These are phyloP conservation scores for Pinctada fucata DNA, from an alignment of 2,888 invertebrate genomes.

Conservation along the genomic window DNA sequence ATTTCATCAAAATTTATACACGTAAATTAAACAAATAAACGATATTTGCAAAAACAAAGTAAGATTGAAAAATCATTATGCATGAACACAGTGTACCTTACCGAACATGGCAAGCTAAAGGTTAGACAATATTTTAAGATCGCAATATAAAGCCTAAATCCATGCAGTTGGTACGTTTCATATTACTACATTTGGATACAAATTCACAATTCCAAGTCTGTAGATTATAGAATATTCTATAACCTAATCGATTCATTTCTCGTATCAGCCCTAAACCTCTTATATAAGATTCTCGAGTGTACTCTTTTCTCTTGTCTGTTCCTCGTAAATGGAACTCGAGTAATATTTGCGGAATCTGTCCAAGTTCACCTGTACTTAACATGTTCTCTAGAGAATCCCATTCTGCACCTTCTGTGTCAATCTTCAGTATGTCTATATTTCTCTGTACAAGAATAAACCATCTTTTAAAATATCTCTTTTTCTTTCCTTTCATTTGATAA, in stretches of 20 bases:
- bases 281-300: background rate
- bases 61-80: no score
- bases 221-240: background rate
- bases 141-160: background rate
- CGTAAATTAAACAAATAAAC: no score
- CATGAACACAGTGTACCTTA: no score
- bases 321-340: background rate
- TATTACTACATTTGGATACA: background rate
- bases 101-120: no score
- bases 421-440: background rate
- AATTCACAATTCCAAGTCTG: slow-evolving; percentile 1
- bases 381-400: background rate
- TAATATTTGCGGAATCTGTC: background rate
- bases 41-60: no score
- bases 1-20: no score
- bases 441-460: background rate
- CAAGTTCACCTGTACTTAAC: background rate
- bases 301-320: background rate
- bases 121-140: background rate
- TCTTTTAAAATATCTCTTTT: no score
- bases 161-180: background rate
- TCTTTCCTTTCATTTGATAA: no score
- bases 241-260: background rate
- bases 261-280: background rate
- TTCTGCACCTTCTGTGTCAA: background rate